Evolutionary conservation across 2,888 invertebrate genomes (phyloP).

Genomic region (Nebria brevicollis): DNA sequence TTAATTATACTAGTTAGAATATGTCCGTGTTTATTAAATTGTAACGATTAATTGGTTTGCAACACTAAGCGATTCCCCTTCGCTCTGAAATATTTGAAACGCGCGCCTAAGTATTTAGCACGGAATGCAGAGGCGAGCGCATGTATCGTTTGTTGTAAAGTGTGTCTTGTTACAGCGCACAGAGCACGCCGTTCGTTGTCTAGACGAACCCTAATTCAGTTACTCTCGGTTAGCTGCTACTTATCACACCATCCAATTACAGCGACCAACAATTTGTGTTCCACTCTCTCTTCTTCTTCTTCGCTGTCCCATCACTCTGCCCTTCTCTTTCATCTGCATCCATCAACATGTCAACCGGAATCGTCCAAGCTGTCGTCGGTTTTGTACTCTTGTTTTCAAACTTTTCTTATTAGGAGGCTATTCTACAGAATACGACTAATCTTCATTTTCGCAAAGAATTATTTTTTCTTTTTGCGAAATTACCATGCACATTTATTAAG

Average conservation of each 20-base stretch:
- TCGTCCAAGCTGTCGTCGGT: neutral
- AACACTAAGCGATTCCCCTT: conserved; percentile 20
- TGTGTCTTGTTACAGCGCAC: conserved; percentile 23
- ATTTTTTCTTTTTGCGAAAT: too few relatives aligned
- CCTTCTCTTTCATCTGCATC: conserved; percentile 43
- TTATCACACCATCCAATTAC: conserved; percentile 47
- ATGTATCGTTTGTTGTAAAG: conserved; percentile 22
- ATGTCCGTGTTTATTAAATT: conserved; percentile 22
- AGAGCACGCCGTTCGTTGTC: conserved; percentile 23
- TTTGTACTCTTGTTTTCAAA: conserved; percentile 4
- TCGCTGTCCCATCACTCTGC: neutral
- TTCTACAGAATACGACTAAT: too few relatives aligned
- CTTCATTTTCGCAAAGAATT: too few relatives aligned
- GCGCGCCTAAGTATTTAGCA: conserved; percentile 33
- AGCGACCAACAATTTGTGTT: conserved; percentile 42
- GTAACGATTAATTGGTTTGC: conserved; percentile 33
- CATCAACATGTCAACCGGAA: conserved; percentile 36
- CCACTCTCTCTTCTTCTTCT: conserved; percentile 24
- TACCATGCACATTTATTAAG: too few relatives aligned
- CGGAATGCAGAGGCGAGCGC: conserved; percentile 24
- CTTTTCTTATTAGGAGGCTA: neutral
- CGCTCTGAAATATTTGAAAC: conserved; percentile 21
- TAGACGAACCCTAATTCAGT: conserved; percentile 27
- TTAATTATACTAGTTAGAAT: neutral
- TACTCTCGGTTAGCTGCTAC: conserved; percentile 40